A percentile compares a stretch with the other conserved stretches of the same genome.
phyloP scores from a whole-genome alignment of 2,888 invertebrate genomes.

The Drosophila mettleri region DNA sequence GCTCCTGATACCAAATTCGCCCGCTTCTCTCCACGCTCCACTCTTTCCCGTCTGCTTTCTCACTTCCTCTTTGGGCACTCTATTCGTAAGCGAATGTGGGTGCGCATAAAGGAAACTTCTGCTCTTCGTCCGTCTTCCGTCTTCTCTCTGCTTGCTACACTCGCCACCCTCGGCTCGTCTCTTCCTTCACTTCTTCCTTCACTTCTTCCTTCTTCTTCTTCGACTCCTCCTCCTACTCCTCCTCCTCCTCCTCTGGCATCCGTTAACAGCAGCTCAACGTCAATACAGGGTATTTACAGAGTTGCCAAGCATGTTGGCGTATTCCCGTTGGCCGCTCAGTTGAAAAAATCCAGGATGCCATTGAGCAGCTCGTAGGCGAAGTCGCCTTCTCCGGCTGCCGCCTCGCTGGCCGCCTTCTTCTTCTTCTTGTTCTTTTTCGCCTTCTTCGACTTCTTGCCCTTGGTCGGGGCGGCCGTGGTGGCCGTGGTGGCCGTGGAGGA shows the following conservation, averaged over 20 bases:
- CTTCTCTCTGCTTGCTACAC: background rate
- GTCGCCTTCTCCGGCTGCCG: conserved; percentile 59
- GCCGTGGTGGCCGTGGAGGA: background rate
- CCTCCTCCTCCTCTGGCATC: background rate
- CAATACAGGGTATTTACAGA: conserved; percentile 82
- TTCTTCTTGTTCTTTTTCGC: conserved; percentile 82
- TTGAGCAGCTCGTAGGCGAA: conserved; percentile 81
- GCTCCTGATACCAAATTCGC: conserved; percentile 40
- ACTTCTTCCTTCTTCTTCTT: background rate
- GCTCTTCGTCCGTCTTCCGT: background rate
- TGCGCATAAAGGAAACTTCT: background rate
- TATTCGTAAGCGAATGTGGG: background rate
- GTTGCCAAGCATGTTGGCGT: conserved; percentile 72
- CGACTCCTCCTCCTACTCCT: background rate
- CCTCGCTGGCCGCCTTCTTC: conserved; percentile 82
- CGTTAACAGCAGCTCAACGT: conserved; percentile 46
- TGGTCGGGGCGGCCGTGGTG: conserved; percentile 47
- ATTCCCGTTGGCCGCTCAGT: conserved; percentile 75
- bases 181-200: background rate
- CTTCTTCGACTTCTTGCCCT: conserved; percentile 74
- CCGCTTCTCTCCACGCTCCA: background rate
- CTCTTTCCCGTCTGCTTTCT: background rate
- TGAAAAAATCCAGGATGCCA: conserved; percentile 83
- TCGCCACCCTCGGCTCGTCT: background rate
- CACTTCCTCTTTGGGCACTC: background rate